phyloP scores from a whole-genome alignment of 2,113 vertebrate genomes.

The Hydropotes inermis region DNA sequence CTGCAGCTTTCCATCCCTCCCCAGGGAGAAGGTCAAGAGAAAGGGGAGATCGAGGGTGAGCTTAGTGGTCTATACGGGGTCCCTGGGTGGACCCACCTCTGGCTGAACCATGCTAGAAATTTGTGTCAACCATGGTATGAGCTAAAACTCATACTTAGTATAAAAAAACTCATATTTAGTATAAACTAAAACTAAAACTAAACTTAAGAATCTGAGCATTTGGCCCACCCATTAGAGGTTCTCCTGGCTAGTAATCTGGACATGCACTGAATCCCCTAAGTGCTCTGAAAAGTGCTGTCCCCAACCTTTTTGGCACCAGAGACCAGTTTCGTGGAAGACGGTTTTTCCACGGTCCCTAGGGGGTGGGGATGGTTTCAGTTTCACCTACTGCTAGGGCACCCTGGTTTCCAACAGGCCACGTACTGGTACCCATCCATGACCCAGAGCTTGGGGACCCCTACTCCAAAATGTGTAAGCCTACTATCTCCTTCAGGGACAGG shows the following conservation, averaged over 20 bases:
- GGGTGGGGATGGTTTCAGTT: neutral
- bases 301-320: neutral
- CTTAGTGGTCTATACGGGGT: neutral
- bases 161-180: too few species aligned
- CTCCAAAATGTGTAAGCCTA: neutral
- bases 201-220: neutral
- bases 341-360: neutral
- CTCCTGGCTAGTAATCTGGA: neutral
- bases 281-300: neutral
- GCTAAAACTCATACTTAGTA: too few species aligned
- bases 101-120: neutral
- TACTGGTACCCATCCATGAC: neutral
- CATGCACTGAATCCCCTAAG: neutral
- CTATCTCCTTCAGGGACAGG: neutral
- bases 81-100: neutral
- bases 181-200: too few species aligned
- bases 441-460: neutral
- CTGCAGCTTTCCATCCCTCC: too few species aligned
- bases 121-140: rapidly evolving
- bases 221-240: neutral
- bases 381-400: neutral
- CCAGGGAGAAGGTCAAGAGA: neutral
- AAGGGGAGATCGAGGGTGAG: too few species aligned
- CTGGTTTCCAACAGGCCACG: neutral
- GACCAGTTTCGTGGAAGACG: neutral